Evolutionary conservation across 2,888 invertebrate species (phyloP).

Genomic region (Melolontha melolontha): DNA sequence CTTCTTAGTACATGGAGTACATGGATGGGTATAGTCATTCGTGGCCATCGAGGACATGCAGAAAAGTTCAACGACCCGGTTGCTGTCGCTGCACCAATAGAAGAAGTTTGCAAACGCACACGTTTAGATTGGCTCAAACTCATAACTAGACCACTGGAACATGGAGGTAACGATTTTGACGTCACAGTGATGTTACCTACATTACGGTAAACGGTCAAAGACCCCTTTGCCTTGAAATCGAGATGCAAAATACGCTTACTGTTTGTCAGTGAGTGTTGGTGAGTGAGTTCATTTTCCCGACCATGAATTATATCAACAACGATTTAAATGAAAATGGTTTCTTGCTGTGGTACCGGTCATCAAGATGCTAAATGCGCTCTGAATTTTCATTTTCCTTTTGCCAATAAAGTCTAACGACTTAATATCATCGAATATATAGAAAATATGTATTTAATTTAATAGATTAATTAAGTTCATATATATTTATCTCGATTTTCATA

Average conservation of each 20-base stretch:
- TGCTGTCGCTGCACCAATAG: slow-evolving; percentile 38
- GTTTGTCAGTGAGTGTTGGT: slow-evolving; percentile 3
- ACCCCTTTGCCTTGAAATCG: slow-evolving; percentile 55
- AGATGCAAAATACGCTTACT: slow-evolving; percentile 44
- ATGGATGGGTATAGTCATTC: slow-evolving; percentile 16
- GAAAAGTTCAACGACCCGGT: slow-evolving; percentile 49
- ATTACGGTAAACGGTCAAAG: slow-evolving; percentile 59
- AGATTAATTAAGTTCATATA: no score
- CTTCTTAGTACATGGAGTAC: no score
- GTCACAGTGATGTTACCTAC: slow-evolving; percentile 65
- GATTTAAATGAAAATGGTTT: no score
- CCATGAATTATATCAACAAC: no score
- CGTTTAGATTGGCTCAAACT: slow-evolving; percentile 41
- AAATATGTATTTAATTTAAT: no score
- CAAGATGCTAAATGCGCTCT: no score
- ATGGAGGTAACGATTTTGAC: slow-evolving; percentile 65
- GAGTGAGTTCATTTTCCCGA: slow-evolving; percentile 26
- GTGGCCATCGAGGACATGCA: slow-evolving; percentile 48
- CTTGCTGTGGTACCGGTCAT: no score
- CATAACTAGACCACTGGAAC: slow-evolving; percentile 64
- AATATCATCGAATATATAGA: no score
- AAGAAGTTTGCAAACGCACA: slow-evolving; percentile 42
- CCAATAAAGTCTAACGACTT: no score
- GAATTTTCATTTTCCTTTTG: no score
- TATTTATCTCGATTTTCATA: no score